Percentiles rank a stretch among this genome's conserved stretches.
Conservation (phyloP, 2,888 invertebrate genomes). For the Leucophenga montana region DNA sequence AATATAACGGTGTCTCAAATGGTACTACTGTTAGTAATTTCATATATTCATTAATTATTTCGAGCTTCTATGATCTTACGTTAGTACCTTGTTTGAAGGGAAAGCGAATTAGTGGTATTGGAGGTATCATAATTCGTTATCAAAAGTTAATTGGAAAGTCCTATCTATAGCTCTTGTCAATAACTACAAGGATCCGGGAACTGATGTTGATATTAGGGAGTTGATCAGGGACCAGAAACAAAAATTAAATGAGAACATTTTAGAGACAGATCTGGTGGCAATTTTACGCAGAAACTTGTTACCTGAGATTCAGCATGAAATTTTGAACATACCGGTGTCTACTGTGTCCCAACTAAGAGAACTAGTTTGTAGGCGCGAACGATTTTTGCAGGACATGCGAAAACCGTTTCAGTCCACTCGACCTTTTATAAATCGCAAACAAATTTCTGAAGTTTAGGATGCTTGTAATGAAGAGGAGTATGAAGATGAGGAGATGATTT, state of each 20-base stretch:
- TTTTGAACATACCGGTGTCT: slow-evolving; percentile 17
- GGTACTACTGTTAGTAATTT: background rate
- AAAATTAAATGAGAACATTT: slow-evolving; percentile 8
- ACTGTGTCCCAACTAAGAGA: slow-evolving; percentile 19
- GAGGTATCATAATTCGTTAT: slow-evolving; percentile 5
- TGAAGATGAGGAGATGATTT: background rate
- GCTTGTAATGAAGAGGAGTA: slow-evolving; percentile 4
- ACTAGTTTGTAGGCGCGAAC: slow-evolving; percentile 15
- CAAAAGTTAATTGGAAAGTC: slow-evolving; percentile 9
- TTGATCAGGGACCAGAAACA: slow-evolving; percentile 25
- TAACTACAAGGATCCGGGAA: slow-evolving; percentile 16
- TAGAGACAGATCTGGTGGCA: slow-evolving; percentile 19
- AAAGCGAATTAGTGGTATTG: slow-evolving; percentile 23
- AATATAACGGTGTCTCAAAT: too few relatives aligned
- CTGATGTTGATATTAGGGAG: slow-evolving; percentile 27
- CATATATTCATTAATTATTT: slow-evolving; percentile 11
- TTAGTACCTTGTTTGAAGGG: slow-evolving; percentile 10
- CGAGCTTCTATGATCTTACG: slow-evolving; percentile 9
- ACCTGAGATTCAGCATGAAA: slow-evolving; percentile 22
- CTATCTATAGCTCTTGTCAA: slow-evolving; percentile 20
- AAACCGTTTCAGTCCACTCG: background rate
- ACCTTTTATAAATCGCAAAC: background rate
- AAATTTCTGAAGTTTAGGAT: background rate
- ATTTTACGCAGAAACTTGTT: slow-evolving; percentile 20
- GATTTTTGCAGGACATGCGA: background rate